A percentile compares a stretch with the other conserved stretches of the same genome.
These are phyloP conservation scores for Conus canariensis DNA, from an alignment of 2,888 invertebrate genomes.

Conservation along the genomic window DNA sequence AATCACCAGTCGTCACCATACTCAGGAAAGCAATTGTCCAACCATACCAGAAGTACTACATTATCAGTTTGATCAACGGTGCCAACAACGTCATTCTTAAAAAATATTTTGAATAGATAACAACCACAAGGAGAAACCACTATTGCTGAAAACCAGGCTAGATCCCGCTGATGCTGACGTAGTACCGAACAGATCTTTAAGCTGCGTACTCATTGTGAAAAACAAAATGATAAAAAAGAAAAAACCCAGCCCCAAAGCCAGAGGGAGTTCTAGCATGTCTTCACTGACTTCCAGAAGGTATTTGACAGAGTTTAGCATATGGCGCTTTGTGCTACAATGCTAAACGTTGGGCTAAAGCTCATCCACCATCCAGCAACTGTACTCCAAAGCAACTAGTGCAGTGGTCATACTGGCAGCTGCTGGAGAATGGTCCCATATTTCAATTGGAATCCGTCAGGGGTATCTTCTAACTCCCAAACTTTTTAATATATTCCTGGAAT, in stretches of 20 bases:
- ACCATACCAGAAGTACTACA: too few relatives aligned
- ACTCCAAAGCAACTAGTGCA: background rate
- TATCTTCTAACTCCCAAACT: background rate
- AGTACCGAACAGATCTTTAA: background rate
- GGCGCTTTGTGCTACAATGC: background rate
- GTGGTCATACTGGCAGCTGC: background rate
- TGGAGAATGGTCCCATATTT: background rate
- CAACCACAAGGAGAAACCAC: background rate
- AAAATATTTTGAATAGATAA: background rate
- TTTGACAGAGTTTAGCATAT: background rate
- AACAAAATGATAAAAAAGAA: background rate
- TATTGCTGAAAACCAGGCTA: conserved; percentile 11
- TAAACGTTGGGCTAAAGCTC: background rate
- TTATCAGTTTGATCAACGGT: background rate
- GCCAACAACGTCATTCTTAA: background rate
- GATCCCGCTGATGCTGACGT: background rate
- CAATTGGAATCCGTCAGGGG: background rate
- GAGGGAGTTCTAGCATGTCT: background rate
- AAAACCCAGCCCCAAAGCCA: background rate
- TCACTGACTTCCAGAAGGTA: background rate
- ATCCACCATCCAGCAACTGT: background rate
- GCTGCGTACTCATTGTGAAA: background rate
- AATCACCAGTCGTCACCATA: too few relatives aligned
- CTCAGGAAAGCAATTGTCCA: too few relatives aligned
- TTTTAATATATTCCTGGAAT: background rate